Base-by-base conservation (phyloP, 2,888 invertebrate genomes). In the Blomia tropicalis region DNA sequence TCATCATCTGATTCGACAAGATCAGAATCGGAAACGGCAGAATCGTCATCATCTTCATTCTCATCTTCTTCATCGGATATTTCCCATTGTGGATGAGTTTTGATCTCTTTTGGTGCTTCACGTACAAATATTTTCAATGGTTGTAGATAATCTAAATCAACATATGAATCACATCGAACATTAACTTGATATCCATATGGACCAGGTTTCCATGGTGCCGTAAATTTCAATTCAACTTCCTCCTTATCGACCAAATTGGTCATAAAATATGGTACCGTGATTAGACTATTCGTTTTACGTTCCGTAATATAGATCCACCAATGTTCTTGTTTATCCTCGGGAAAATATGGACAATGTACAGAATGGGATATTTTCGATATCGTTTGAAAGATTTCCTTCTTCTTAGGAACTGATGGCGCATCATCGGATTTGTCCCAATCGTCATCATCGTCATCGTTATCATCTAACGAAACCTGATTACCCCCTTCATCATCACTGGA, bases 241-340 rank as follows among this genome's bases (percentile, higher is more conserved):
- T 92, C 91, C 69, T 82, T 77, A 71, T 83, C 82, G 54, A 89
- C 85, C 65, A 99, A 81, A 74, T 88, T 89, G 61, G 95, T 95
- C 66, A 96, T 83, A 72, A 92, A 86, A 72, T 87, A 85, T 44
- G 96, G 95, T 68, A 89, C 85, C 58, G 96, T 91, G 68, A 95
- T 81, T 69, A 99, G 77, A 66, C 87, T 11, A 11, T 19, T 56
- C 68, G 86, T 87, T 76, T 91, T 95, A 70, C 89, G 83, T 77
- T 99, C 96, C 76, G 88, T 88, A 69, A 98, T 85, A 75, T 96
- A 98, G 67, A 95, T 85, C 95, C 96, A 99, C 96, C 98, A 99
- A 77, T 87, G 95, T 76, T 99, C 98, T 74, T 95, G 93, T 74
- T 98, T 92, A 68, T 85, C 85, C 76, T 85, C 84, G 3, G 98